Conservation (phyloP, 35 echinoderm and acorn worm species). For the Holothuria glaberrima region DNA sequence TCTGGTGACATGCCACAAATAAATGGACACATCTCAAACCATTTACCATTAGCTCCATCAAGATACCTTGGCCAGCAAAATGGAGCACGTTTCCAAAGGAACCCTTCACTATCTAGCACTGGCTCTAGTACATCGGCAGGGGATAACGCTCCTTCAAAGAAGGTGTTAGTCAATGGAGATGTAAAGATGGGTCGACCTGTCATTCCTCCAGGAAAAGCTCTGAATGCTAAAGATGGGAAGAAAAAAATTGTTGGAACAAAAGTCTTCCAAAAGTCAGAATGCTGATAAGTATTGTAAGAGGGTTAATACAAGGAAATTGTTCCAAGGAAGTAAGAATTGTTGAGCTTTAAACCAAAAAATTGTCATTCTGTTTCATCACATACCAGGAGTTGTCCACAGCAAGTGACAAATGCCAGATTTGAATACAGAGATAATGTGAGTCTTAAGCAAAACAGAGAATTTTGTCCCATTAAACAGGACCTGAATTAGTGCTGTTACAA, state of each 20-base stretch:
- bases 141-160: neutral
- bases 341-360: too few relatives aligned
- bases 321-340: too few relatives aligned
- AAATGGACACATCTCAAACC: constrained; percentile 46
- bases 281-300: constrained; percentile 10
- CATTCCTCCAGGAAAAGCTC: constrained; percentile 26
- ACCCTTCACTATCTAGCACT: constrained; percentile 47
- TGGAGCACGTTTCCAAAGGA: constrained; percentile 33
- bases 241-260: constrained; percentile 45
- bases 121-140: constrained; percentile 13
- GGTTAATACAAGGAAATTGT: too few relatives aligned
- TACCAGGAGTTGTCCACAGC: too few relatives aligned
- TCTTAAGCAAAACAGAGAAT: too few relatives aligned
- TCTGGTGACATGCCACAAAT: constrained; percentile 8
- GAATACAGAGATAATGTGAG: too few relatives aligned
- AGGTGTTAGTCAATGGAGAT: constrained; percentile 62
- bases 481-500: too few relatives aligned
- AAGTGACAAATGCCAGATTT: too few relatives aligned
- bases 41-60: neutral
- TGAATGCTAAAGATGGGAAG: constrained; percentile 30
- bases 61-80: neutral
- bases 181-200: neutral
- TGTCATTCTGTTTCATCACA: too few relatives aligned
- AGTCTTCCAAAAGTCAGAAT: constrained; percentile 66
- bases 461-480: too few relatives aligned